Evolutionary conservation across 2,113 vertebrate genomes (phyloP), one percentile per base, ranked within the genome.

Genomic region (Orcinus orca): DNA sequence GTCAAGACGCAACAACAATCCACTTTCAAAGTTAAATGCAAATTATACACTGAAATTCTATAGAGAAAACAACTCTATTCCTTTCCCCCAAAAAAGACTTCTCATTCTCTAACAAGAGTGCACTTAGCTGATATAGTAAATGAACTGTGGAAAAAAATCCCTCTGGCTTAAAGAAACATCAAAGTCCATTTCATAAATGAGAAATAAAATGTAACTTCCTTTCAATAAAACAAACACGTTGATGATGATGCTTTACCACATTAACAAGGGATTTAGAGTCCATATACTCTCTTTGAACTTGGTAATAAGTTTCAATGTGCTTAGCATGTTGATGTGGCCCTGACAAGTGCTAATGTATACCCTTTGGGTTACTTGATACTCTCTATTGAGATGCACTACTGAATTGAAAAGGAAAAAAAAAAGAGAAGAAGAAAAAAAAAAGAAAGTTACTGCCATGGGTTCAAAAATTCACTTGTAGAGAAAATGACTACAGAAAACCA

Each of bases 41-140:
- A 97, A 98, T 98, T 97, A 96, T 71, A 97, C 93, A 94, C 85
- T 97, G 92, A 95, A 98, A 95, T 97, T 97, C 95, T 97, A 97
- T 80, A 88, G 92, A 98, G 96, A 94, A 97, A 97, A 93, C 74
- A 95, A 47, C 55, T 38, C 12, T 6, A 62, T 13, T 65, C 15
- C 17, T 55, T 25, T 15, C n/a, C 50, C 38, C 33, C 1, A 1
- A 70, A 95, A 95, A 92, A 87, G 41, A 33, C 17, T 94, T 95
- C 89, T 76, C 94, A 74, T 21, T 80, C 38, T 84, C 82, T 88
- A 96, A 97, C 73, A 85, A 88, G 65, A 93, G 79, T 58, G 44
- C 95, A 96, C 79, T 97, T 97, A 95, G 77, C 23, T 94, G 94
- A 94, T 85, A 73, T 47, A 93, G 80, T 25, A 12, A 96, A 93